phyloP scores from a whole-genome alignment of 2,888 invertebrate genomes.

The Dynastes maya region DNA sequence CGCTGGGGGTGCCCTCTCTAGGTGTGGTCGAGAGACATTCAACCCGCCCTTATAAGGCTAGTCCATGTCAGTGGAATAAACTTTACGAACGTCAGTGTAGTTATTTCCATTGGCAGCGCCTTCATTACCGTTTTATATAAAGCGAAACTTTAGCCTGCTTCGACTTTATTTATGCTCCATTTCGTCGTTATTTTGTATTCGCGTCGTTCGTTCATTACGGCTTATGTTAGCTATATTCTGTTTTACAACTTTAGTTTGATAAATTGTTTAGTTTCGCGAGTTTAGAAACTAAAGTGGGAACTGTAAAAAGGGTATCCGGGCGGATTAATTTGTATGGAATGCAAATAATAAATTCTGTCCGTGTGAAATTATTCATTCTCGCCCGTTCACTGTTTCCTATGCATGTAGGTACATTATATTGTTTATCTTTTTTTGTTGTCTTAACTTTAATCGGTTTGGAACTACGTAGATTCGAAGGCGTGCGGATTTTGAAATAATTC shows the following conservation, averaged over 20 bases:
- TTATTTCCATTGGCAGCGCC: constrained; percentile 49
- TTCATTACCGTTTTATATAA: constrained; percentile 62
- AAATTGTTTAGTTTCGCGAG: constrained; percentile 50
- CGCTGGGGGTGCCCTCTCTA: too few relatives aligned
- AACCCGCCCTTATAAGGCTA: too few relatives aligned
- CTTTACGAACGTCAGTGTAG: background rate
- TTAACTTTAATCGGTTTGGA: background rate
- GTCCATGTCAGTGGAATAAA: background rate
- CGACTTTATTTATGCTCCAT: constrained; percentile 57
- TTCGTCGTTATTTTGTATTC: constrained; percentile 56
- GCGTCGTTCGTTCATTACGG: constrained; percentile 52
- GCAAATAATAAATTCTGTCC: constrained; percentile 45
- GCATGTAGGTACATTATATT: constrained; percentile 8
- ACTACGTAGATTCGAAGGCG: too few relatives aligned
- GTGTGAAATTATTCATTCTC: constrained; percentile 22
- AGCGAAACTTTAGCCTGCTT: constrained; percentile 57
- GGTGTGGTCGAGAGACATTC: too few relatives aligned
- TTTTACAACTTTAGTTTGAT: constrained; percentile 54
- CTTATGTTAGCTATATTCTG: constrained; percentile 53
- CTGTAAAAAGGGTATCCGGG: constrained; percentile 49
- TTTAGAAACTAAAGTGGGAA: constrained; percentile 51
- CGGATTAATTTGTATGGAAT: constrained; percentile 50
- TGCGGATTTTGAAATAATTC: too few relatives aligned
- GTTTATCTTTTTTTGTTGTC: background rate
- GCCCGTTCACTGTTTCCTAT: background rate